A percentile compares a stretch with the other conserved stretches of the same genome.
phyloP scores from a whole-genome alignment of 2,797 vertebrate species.

The Poecilia picta region DNA sequence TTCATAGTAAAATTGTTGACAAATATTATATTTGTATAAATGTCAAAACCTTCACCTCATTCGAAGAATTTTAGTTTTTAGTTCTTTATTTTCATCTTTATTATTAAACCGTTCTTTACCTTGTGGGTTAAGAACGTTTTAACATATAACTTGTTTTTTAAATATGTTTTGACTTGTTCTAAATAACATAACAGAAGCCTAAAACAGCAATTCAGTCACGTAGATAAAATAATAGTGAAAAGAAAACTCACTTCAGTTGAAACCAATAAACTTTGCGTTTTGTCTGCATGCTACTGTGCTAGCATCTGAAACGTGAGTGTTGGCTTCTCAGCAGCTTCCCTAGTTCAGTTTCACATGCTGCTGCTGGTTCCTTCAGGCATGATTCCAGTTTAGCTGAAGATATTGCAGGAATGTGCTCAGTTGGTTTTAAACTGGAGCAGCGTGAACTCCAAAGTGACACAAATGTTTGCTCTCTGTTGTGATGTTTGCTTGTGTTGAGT shows the following conservation, averaged over 20 bases:
- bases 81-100: not conserved
- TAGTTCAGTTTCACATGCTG: not conserved
- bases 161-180: not conserved
- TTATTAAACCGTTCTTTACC: not conserved
- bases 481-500: slow-evolving; percentile 35
- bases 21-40: not conserved
- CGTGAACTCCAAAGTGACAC: slow-evolving; percentile 6
- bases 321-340: not conserved
- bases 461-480: slow-evolving; percentile 30
- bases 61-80: not conserved
- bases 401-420: slow-evolving; percentile 7
- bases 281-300: not conserved
- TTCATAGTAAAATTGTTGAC: not conserved
- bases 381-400: slow-evolving; percentile 13
- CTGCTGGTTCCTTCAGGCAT: not conserved
- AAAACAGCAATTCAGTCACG: not conserved
- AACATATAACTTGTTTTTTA: not conserved
- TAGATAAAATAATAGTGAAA: not conserved
- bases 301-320: not conserved
- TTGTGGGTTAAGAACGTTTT: not conserved
- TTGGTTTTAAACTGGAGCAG: slow-evolving; percentile 10
- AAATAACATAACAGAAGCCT: too few relatives aligned
- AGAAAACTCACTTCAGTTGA: not conserved
- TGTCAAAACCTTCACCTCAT: not conserved
- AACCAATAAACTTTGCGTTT: not conserved